These are phyloP conservation scores for Octonoba sinensis DNA, from an alignment of 2,888 invertebrate genomes.

Conservation along the genomic window DNA sequence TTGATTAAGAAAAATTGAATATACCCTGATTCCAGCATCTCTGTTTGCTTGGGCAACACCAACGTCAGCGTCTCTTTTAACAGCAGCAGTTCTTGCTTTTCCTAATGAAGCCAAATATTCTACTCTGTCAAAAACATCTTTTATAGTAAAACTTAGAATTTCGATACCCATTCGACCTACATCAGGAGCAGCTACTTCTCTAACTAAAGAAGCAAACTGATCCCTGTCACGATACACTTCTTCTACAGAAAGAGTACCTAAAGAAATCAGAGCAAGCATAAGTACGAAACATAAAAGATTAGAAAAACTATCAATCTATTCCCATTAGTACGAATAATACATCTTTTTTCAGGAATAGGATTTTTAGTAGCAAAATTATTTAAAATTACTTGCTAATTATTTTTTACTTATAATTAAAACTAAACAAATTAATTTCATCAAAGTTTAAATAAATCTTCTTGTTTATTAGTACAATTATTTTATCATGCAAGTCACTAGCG, in stretches of 20 bases:
- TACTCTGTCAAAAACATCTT: constrained; percentile 97
- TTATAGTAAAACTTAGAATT: constrained; percentile 97
- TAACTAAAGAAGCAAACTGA: constrained; percentile 95
- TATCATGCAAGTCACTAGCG: too few species aligned
- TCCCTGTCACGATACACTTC: constrained; percentile 97
- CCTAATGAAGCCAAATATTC: constrained; percentile 94
- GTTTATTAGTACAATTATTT: too few species aligned
- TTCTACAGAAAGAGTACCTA: constrained; percentile 96
- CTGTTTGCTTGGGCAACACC: constrained; percentile 96
- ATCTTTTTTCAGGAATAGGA: too few species aligned
- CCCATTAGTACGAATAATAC: too few species aligned
- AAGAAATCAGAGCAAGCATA: not conserved
- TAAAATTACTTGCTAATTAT: too few species aligned
- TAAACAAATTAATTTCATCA: too few species aligned
- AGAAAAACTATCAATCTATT: too few species aligned
- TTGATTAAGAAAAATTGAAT: constrained; percentile 65
- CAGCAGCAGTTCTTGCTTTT: constrained; percentile 92
- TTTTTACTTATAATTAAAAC: too few species aligned
- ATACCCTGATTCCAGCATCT: constrained; percentile 90
- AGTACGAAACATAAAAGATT: not conserved
- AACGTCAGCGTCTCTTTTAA: constrained; percentile 92
- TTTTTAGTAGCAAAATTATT: too few species aligned
- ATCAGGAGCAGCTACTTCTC: constrained; percentile 98
- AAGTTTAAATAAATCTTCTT: too few species aligned
- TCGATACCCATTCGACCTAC: constrained; percentile 99